Evolutionary conservation across 2,113 vertebrate genomes (phyloP).

Genomic region (Pampusana beccarii): DNA sequence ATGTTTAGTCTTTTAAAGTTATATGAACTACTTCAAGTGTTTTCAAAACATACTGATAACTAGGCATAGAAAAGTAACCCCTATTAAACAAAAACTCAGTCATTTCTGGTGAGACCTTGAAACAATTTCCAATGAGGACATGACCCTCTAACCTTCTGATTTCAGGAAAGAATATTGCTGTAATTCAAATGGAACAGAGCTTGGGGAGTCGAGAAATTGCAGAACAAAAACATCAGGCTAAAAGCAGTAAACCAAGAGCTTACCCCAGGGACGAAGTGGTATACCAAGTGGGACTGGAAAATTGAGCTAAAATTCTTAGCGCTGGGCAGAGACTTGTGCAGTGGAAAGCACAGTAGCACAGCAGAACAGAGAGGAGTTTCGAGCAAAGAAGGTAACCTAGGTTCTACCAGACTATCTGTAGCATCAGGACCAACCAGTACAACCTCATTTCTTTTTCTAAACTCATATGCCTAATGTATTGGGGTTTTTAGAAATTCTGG

Average conservation of each 20-base stretch:
- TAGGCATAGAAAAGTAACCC: background rate
- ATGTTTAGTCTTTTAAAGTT: background rate
- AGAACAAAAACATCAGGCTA: constrained; percentile 19
- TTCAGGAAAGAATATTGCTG: background rate
- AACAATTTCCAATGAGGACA: background rate
- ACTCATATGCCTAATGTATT: background rate
- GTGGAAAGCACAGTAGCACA: background rate
- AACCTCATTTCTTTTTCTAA: background rate
- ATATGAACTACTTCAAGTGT: background rate
- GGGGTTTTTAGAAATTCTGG: background rate
- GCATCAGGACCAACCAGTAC: background rate
- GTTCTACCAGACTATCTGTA: background rate
- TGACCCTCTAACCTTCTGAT: background rate
- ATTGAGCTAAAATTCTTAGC: background rate
- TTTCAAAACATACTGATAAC: background rate
- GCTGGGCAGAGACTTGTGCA: background rate
- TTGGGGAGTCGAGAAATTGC: constrained; percentile 5
- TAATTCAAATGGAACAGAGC: constrained; percentile 9
- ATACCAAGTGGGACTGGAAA: background rate
- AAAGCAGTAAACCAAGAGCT: constrained; percentile 1
- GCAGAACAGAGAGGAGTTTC: background rate
- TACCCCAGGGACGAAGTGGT: background rate
- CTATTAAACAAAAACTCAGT: background rate
- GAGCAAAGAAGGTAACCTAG: background rate
- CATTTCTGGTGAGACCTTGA: background rate